Conservation (phyloP, 1,140 invertebrate genomes). For the Meloidogyne floridensis region DNA sequence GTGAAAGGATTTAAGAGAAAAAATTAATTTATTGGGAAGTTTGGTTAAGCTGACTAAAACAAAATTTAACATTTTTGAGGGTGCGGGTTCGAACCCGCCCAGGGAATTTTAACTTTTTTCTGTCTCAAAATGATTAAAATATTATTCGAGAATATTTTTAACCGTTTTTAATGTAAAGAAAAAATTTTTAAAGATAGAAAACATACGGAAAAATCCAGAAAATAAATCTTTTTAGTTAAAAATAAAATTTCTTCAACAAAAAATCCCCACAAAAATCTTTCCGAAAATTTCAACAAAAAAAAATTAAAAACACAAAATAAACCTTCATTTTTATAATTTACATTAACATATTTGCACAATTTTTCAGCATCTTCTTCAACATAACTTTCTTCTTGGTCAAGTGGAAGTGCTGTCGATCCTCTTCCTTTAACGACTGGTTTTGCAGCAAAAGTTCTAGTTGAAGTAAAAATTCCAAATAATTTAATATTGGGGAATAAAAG, state of each 20-base stretch:
- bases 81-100: neutral
- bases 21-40: too few species aligned
- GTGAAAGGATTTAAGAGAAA: too few species aligned
- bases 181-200: too few species aligned
- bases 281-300: neutral
- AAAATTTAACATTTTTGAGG: neutral
- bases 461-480: neutral
- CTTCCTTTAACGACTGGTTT: neutral
- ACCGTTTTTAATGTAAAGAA: too few species aligned
- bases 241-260: too few species aligned
- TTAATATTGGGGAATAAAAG: neutral
- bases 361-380: constrained; percentile 16
- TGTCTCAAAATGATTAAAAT: neutral
- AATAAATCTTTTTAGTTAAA: too few species aligned
- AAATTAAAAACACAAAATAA: neutral
- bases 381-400: constrained; percentile 2
- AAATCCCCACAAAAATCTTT: too few species aligned
- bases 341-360: constrained; percentile 1
- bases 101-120: neutral
- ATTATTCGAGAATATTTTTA: too few species aligned
- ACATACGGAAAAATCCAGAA: too few species aligned
- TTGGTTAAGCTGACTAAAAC: too few species aligned
- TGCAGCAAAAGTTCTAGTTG: neutral
- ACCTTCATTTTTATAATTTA: constrained; percentile 19
- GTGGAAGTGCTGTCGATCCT: neutral